Evolutionary conservation across 2,888 invertebrate genomes (phyloP), one percentile per base, ranked within the genome.

Genomic region (Rhamphomyia laevipes): DNA sequence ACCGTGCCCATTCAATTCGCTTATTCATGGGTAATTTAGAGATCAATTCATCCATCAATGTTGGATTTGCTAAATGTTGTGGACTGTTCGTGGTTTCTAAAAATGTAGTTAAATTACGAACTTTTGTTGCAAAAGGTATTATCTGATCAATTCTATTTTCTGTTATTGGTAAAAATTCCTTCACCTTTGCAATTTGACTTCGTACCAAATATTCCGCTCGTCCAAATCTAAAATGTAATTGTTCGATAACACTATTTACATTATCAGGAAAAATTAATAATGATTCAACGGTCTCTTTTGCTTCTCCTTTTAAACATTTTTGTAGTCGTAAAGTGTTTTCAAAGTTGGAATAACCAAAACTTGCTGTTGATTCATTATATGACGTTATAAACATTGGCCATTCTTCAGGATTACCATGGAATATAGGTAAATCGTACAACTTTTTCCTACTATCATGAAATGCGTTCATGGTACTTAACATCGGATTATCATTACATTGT

Each of bases 371-470:
- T 46, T 55, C 53, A 15, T 27, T 53, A 48, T 35, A 58, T 4
- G 51, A 42, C 2, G 51, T 54, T 2, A 45, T 43, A 13, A 58
- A 58, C 51, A 56, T 53, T 11, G 57, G 56, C 56, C 56, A 57
- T 43, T 57, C 53, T 45, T 55, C 56, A 5, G 57, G 54, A 4
- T 31, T 43, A 3, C 57, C 54, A 27, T 47, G 40, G 44, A 57
- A 57, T 10, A 50, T 51, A 2, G 55, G 56, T 23, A 57, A 48
- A 35, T 54, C 56, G 7, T 52, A 52, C 2, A 52, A 42, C 17
- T 55, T 57, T 23, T 4, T 13, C 4, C 41, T 3, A n/a, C n/a
- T n/a, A n/a, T n/a, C n/a, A n/a, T n/a, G n/a, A n/a, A n/a, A n/a
- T n/a, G n/a, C 10, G 17, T 41, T 37, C 37, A 5, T 21, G 5